Percentiles rank a stretch among this genome's conserved stretches.
Conservation (phyloP, 2,113 vertebrate species). For the Alligator sinensis region DNA sequence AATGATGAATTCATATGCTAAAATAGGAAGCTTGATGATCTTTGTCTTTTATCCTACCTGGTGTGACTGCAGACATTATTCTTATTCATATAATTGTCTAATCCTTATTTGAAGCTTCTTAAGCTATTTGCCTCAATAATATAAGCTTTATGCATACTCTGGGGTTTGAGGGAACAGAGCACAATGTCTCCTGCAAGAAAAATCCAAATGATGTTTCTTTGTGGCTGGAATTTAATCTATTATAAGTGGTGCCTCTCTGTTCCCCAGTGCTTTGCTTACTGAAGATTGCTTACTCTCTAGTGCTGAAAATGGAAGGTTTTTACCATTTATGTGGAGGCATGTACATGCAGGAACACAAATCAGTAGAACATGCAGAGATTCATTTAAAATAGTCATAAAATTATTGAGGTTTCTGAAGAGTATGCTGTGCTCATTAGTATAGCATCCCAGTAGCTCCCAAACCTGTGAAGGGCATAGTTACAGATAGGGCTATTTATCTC, state of each 20-base stretch:
- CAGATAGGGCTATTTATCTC: not conserved
- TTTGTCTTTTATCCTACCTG: not conserved
- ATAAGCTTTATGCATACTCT: not conserved
- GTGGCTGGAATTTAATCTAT: constrained; percentile 15
- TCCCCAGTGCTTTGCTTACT: constrained; percentile 18
- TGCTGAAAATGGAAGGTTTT: not conserved
- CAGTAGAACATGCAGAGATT: not conserved
- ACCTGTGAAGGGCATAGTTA: fast-evolving
- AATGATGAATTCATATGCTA: not conserved
- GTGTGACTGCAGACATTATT: not conserved
- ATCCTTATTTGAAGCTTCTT: constrained; percentile 33
- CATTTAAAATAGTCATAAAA: not conserved
- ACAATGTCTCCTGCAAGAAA: not conserved
- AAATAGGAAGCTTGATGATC: not conserved
- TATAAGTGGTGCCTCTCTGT: not conserved
- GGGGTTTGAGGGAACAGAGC: constrained; percentile 19
- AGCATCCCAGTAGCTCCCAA: not conserved
- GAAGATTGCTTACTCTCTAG: not conserved
- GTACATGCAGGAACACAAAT: not conserved
- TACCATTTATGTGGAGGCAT: not conserved
- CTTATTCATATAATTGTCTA: constrained; percentile 30
- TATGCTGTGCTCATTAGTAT: fast-evolving
- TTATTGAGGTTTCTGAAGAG: not conserved
- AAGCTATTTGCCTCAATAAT: constrained; percentile 35
- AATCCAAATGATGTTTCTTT: constrained; percentile 6